A percentile compares a stretch with the other conserved stretches of the same genome.
Conservation (phyloP, 2,113 vertebrate species). For the Alexandromys fortis region DNA sequence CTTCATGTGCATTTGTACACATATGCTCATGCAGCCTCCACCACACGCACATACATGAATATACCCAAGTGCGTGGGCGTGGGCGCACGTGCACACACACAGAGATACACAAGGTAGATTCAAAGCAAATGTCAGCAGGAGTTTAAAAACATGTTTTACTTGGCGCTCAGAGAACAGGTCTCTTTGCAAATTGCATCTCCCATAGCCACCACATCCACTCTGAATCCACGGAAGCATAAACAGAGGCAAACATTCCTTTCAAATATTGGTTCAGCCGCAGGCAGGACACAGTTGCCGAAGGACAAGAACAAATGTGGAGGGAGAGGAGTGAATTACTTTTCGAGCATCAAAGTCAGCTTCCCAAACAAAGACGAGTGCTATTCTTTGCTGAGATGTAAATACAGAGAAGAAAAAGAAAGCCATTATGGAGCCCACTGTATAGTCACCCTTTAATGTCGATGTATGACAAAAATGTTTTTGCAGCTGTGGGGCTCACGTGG, state of each 20-base stretch:
- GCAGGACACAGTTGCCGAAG: neutral
- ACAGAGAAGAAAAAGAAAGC: neutral
- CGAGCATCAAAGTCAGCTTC: conserved; percentile 39
- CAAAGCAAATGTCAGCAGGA: neutral
- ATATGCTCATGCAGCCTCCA: neutral
- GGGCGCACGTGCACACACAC: neutral
- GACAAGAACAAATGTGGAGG: conserved; percentile 27
- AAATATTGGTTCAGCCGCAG: conserved; percentile 39
- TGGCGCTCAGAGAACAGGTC: neutral
- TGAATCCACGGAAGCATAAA: conserved; percentile 51
- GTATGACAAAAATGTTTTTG: neutral
- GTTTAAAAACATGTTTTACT: conserved; percentile 31
- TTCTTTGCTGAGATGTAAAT: neutral
- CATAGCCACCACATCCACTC: neutral
- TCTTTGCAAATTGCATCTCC: neutral
- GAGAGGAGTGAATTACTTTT: conserved; percentile 52
- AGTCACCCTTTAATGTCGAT: conserved; percentile 4
- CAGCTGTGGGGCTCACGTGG: neutral
- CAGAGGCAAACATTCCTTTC: conserved; percentile 27
- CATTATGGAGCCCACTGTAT: neutral
- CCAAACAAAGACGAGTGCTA: neutral
- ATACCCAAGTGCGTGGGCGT: neutral
- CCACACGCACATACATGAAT: neutral
- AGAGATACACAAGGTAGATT: neutral
- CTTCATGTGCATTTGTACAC: neutral